These are phyloP conservation scores for Pionites leucogaster DNA, from an alignment of 2,113 vertebrate species.

Conservation along the genomic window DNA sequence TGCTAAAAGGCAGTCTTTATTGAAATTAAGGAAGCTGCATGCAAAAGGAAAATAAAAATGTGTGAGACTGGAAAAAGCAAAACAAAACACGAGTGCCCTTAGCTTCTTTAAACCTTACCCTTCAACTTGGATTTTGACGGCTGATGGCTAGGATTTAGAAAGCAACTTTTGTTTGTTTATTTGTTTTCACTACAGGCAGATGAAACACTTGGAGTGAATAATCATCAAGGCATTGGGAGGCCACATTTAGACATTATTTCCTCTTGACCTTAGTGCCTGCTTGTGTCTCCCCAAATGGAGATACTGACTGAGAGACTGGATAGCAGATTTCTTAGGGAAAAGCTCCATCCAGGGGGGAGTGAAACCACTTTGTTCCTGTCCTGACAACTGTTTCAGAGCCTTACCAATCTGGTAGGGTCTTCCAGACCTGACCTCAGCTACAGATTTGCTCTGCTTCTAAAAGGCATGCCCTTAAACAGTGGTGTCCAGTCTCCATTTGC, in stretches of 20 bases:
- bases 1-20: neutral
- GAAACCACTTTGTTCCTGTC: neutral
- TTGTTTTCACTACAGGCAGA: conserved; percentile 17
- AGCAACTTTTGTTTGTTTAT: conserved; percentile 30
- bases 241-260: neutral
- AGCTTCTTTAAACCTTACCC: neutral
- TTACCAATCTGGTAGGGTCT: neutral
- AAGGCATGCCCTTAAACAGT: neutral
- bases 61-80: neutral
- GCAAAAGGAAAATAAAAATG: neutral
- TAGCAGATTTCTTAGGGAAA: neutral
- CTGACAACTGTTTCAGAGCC: neutral
- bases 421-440: neutral
- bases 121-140: neutral
- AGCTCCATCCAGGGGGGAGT: neutral
- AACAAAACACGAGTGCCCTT: neutral
- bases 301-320: neutral
- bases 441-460: neutral
- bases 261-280: neutral
- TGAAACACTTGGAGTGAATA: neutral
- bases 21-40: neutral
- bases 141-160: neutral
- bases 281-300: neutral
- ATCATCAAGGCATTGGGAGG: neutral
- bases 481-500: neutral